phyloP scores from a whole-genome alignment of 2,797 vertebrate genomes.

The Spinus olivaceus region DNA sequence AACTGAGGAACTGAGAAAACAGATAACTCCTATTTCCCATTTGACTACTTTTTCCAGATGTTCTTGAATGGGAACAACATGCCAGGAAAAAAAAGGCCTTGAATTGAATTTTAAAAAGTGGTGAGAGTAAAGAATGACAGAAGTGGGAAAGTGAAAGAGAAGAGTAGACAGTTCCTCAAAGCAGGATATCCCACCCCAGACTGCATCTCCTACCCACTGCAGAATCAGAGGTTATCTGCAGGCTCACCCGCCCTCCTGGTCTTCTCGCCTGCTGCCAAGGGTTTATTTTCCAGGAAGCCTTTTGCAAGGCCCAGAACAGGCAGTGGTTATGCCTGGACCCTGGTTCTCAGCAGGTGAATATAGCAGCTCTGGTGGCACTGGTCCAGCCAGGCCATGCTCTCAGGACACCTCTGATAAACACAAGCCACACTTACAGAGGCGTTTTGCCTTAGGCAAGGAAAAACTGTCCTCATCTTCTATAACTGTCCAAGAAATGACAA shows the following conservation, averaged over 20 bases:
- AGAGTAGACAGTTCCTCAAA: neutral
- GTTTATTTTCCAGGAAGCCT: neutral
- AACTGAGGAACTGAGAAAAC: neutral
- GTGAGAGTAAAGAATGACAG: neutral
- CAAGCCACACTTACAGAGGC: neutral
- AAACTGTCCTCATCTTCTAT: neutral
- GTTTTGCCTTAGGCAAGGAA: neutral
- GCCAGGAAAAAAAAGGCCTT: neutral
- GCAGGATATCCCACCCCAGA: neutral
- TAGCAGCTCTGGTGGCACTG: neutral
- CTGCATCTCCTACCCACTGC: neutral
- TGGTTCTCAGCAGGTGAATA: neutral
- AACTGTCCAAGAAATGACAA: neutral
- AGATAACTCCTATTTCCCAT: neutral
- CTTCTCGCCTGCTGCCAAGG: neutral
- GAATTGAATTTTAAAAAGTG: neutral
- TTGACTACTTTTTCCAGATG: neutral
- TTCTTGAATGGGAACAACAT: neutral
- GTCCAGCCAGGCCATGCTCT: fast-evolving
- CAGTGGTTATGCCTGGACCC: neutral
- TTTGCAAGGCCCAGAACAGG: neutral
- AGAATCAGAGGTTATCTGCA: neutral
- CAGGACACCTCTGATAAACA: neutral
- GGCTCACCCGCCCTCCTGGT: neutral
- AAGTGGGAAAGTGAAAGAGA: neutral